Evolutionary conservation across 2,797 vertebrate species (phyloP), one percentile per base, ranked within the genome.

Genomic region (Sphenodon punctatus): DNA sequence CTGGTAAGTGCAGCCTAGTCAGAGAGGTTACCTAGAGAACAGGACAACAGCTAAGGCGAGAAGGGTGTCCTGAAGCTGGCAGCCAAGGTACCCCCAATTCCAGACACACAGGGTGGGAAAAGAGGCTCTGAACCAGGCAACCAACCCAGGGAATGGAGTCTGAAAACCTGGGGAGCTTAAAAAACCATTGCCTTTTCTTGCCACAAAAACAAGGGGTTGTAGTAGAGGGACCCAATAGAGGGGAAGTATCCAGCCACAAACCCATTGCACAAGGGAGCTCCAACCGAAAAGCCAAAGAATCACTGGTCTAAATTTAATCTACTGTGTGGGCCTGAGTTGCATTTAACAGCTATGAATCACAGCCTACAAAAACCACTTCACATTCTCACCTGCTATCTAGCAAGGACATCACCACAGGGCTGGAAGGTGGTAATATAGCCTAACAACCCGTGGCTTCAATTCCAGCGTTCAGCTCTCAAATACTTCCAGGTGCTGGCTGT

Each of bases 381-480:
- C 53, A 8, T 51, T 19, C 27, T 55, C 30, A 5, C 32, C 55
- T 53, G 30, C 32, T 20, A 16, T n/a, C 19, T 13, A 36, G 53
- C 1, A 20, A 66, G 67, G 43, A 22, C 80, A 67, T 38, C 68
- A 10, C 12, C n/a, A n/a, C n/a, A n/a, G n/a, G n/a, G n/a, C n/a
- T n/a, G n/a, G n/a, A n/a, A n/a, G n/a, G n/a, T n/a, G n/a, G n/a
- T n/a, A n/a, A n/a, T n/a, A n/a, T n/a, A n/a, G n/a, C n/a, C n/a
- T n/a, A n/a, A n/a, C 23, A 3, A 15, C 70, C 22, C 1, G 6
- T 32, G 15, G 8, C 3, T 25, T 11, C 19, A 4, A 42, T 15
- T 10, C 39, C 0, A 0, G 20, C 3, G 49, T 27, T 27, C 51
- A 67, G 67, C 16, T 1, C 49, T 1, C 0, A 11, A 41, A 22